A percentile compares a stretch with the other conserved stretches of the same genome.
Evolutionary conservation across 2,797 vertebrate species (phyloP).

Genomic region (Phoeniculus purpureus): DNA sequence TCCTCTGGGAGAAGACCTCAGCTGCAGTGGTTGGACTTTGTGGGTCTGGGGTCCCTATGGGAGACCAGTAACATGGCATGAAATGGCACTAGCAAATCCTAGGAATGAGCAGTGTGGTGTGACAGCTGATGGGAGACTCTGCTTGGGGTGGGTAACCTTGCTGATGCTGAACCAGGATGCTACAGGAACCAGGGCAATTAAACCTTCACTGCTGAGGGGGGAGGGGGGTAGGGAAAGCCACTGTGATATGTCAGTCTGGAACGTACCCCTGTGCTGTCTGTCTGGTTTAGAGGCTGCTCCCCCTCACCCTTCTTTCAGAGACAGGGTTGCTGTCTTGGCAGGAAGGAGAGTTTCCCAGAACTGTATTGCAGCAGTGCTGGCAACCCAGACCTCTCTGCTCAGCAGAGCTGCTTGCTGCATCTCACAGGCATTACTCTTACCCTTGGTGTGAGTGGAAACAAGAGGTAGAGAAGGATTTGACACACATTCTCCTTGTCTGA

Average conservation of each 20-base stretch:
- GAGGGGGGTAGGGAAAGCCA: background rate
- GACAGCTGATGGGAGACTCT: background rate
- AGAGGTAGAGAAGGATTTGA: background rate
- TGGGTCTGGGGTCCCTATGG: background rate
- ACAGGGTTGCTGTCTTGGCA: background rate
- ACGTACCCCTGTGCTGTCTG: background rate
- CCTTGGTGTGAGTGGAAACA: background rate
- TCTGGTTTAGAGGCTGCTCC: background rate
- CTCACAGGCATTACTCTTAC: background rate
- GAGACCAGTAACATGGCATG: rapidly evolving
- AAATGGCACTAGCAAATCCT: background rate
- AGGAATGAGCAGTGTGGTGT: background rate
- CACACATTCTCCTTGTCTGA: background rate
- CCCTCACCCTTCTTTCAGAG: background rate
- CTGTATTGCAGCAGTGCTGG: background rate
- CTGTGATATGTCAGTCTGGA: background rate
- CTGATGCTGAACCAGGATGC: background rate
- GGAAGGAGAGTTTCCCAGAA: background rate
- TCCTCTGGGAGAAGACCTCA: background rate
- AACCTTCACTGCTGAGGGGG: background rate
- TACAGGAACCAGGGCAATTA: background rate
- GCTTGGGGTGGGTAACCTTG: background rate
- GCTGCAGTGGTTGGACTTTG: background rate
- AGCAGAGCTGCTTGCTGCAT: background rate
- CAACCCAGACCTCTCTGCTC: background rate